Base-by-base conservation (phyloP, 2,113 vertebrate genomes). In the Laticauda colubrina region DNA sequence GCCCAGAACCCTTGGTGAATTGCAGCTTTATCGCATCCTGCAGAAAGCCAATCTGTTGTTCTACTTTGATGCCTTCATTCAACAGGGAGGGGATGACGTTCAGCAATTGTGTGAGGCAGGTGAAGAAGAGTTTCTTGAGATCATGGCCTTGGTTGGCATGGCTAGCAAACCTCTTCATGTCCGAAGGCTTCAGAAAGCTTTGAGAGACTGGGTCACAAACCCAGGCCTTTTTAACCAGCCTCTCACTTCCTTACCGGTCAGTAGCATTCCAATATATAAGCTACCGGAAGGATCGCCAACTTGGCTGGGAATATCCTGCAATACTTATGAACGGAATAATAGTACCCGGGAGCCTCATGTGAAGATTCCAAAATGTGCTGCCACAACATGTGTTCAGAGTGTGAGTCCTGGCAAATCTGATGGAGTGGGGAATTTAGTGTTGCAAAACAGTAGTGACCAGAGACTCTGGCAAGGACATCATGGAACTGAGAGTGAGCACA, bases 171-270 rank as follows among this genome's bases (percentile, higher is more conserved):
- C 99, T 0, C 98, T 99, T 94, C 99, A 99, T 0, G 99, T 99
- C 29, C 97, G 99, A 39, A 98, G 99, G 93, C 97, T 99, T 59
- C 99, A 99, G 98, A 99, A 99, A 96, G 98, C 99, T 12, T 97
- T 99, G 96, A 98, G 99, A 34, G 99, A 99, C 98, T 99, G 99
- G 99, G 99, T 99, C 89, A 99, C 99, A 94, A 99, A 99, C 96
- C 99, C 99, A 1, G 98, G 98, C 29, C 97, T 99, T 94, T 99
- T 99, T 97, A 99, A 99, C 97, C 99, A 99, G 98, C 99, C 99
- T 0, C 98, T 99, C 88, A 98, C 98, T 8, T 99, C 99, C 54
- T 97, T 99, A 93, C 99, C 99, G 0, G 99, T 99, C 96, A 99
- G 99, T 98, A 99, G 99, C 98, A 99, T 99, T 96, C 99, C 99